These are phyloP conservation scores for Tympanoctomys barrerae DNA, from an alignment of 2,797 vertebrate genomes.

Conservation along the genomic window DNA sequence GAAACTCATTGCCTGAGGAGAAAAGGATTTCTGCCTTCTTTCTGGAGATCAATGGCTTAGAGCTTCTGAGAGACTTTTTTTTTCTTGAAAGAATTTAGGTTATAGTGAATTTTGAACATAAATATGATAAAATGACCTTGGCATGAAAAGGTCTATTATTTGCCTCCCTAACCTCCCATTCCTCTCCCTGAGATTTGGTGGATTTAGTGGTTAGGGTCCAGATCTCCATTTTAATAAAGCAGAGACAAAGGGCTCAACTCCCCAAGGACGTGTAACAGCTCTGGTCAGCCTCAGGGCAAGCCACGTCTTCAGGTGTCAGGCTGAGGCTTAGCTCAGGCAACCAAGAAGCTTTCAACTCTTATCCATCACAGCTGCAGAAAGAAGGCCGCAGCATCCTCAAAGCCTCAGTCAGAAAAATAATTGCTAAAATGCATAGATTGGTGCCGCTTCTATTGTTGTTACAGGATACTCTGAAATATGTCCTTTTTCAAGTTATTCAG, in stretches of 20 bases:
- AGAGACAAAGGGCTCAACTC: background rate
- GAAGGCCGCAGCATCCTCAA: background rate
- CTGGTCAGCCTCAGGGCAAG: background rate
- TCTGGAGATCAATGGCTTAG: background rate
- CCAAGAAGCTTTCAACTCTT: background rate
- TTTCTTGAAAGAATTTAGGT: conserved; percentile 7
- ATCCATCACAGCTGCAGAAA: fast-evolving
- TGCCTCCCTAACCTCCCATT: background rate
- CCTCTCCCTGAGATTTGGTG: background rate
- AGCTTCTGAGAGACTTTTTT: conserved; percentile 10
- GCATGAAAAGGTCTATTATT: background rate
- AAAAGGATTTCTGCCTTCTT: background rate
- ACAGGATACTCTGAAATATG: background rate
- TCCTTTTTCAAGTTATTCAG: background rate
- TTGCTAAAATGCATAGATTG: background rate
- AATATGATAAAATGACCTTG: background rate
- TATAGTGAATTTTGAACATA: background rate
- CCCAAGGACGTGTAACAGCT: background rate
- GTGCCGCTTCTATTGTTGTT: background rate
- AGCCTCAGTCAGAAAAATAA: background rate
- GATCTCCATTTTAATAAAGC: conserved; percentile 43
- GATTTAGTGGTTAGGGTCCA: background rate
- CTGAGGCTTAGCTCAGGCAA: background rate
- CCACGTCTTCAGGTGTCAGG: background rate
- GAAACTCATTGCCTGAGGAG: background rate